These are phyloP conservation scores for Neosilurus mollespiculum DNA, from an alignment of 2,797 vertebrate species.

Conservation along the genomic window DNA sequence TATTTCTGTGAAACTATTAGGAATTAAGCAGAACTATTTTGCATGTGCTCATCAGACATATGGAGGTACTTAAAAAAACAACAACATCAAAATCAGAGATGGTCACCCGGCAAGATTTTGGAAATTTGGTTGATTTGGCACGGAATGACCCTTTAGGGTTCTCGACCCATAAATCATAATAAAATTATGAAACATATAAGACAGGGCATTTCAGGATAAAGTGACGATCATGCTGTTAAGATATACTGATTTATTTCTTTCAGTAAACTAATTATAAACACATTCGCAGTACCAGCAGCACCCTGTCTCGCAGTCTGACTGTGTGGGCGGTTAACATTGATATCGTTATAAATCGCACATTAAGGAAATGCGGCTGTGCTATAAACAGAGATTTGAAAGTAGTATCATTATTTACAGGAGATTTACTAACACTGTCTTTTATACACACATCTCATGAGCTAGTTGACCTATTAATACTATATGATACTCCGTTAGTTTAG, in stretches of 20 bases:
- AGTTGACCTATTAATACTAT: not conserved
- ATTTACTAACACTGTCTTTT: not conserved
- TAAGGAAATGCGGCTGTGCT: conserved; percentile 1
- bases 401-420: conserved; percentile 14
- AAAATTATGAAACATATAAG: not conserved
- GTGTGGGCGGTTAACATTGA: not conserved
- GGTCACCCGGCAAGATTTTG: too few species aligned
- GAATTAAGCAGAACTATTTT: too few species aligned
- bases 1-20: too few species aligned
- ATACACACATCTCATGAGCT: not conserved
- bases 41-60: too few species aligned
- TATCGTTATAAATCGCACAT: conserved; percentile 25
- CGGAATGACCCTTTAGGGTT: too few species aligned
- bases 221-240: not conserved
- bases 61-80: too few species aligned
- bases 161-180: not conserved
- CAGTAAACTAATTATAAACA: not conserved
- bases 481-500: not conserved
- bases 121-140: too few species aligned
- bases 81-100: too few species aligned
- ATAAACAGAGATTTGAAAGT: not conserved
- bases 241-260: not conserved
- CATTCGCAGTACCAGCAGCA: not conserved
- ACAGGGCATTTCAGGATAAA: not conserved
- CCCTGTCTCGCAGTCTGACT: not conserved